These are phyloP conservation scores for Leptopilina drosophilae DNA, from an alignment of 2,888 invertebrate species.

Conservation along the genomic window DNA sequence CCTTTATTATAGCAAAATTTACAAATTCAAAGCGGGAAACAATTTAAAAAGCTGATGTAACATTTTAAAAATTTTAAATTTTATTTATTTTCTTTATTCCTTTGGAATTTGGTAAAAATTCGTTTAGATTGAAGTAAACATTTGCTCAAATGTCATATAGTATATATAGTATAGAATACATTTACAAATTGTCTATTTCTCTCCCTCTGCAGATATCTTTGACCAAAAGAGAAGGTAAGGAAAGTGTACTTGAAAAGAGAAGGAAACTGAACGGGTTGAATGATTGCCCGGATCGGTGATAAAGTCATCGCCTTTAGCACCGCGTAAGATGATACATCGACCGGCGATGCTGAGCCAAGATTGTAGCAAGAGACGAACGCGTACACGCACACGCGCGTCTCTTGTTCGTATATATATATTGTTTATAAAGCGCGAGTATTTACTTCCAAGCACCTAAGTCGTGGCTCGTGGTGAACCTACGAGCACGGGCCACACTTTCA, in stretches of 20 bases:
- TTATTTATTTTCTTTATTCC: no score
- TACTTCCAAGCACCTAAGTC: slow-evolving; percentile 42
- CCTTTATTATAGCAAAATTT: no score
- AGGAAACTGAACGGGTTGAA: slow-evolving; percentile 64
- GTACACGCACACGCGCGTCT: slow-evolving; percentile 38
- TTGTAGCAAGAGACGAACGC: slow-evolving; percentile 56
- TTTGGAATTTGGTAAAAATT: not conserved
- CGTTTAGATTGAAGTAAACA: not conserved
- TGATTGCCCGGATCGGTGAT: slow-evolving; percentile 75
- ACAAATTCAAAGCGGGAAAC: no score
- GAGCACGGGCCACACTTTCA: slow-evolving; percentile 45
- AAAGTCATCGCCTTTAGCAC: slow-evolving; percentile 76
- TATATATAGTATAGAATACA: not conserved
- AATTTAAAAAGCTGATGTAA: no score
- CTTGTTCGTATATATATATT: not conserved
- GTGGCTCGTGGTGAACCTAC: slow-evolving; percentile 31
- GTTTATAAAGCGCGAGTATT: slow-evolving; percentile 41
- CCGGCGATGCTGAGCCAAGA: slow-evolving; percentile 73
- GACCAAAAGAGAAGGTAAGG: not conserved
- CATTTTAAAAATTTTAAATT: not conserved
- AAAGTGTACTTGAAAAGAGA: slow-evolving; percentile 55
- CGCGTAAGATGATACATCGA: slow-evolving; percentile 77
- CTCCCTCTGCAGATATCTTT: slow-evolving; percentile 44
- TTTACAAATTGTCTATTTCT: not conserved
- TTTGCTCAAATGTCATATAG: not conserved